Base-by-base conservation (phyloP, 2,797 vertebrate species). In the Darevskia mixta region DNA sequence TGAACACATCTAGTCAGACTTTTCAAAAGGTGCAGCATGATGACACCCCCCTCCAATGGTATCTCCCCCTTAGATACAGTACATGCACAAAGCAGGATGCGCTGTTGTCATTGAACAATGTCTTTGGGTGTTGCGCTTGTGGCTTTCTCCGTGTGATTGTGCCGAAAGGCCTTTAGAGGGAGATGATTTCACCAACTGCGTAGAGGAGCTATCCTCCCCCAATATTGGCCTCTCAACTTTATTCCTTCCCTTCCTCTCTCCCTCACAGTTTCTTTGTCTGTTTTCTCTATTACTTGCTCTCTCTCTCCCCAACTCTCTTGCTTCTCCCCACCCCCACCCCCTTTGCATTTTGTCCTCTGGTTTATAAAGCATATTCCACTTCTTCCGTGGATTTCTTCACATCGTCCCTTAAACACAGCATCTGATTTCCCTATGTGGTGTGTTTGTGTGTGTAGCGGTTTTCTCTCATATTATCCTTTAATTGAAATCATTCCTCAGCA, bases 171-270 rank as follows among this genome's bases (percentile, higher is more conserved):
- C 41, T 20, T 93, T 89, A 88, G 80, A 43, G 82, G 76, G 75
- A 94, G 89, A 91, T 58, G 92, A 90, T 89, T 93, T 95, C 92
- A 94, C 92, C 93, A 90, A 87, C 90, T 91, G 83, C 79, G 67
- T 25, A 91, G 35, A 8, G 41, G 66, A 88, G 45, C 27, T 88
- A 35, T 43, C 79, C 72, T 94, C 87, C 94, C 95, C 95, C 94
- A 82, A 81, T 92, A 95, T 83, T 88, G 95, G 95, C 95, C 95
- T 95, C 95, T 94, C 94, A 83, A 72, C 91, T 95, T 94, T 95
- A 92, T 94, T 95, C 92, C 92, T 92, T 95, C 88, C 82, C 75
- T 90, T 92, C 45, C 0, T 92, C 90, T 87, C 91, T 90, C 93
- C 92, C 84, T 88, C 93, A 86, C 84, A 84, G 85, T 90, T 82